phyloP scores from a whole-genome alignment of 2,797 vertebrate species.

The Enteromius radiatus region DNA sequence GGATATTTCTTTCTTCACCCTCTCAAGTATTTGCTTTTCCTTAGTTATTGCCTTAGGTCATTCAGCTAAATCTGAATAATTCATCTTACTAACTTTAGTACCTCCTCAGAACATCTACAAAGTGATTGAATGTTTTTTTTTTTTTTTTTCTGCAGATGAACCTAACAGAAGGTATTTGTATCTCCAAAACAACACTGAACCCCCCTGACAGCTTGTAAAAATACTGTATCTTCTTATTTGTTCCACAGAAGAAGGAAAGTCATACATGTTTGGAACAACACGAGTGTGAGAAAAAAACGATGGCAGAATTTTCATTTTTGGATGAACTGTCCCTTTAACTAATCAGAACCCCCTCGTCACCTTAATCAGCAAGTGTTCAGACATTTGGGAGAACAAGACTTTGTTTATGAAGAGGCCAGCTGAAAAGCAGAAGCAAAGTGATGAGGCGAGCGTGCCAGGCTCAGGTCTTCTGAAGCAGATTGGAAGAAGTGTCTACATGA shows the following conservation, averaged over 20 bases:
- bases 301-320: background rate
- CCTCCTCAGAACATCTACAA: background rate
- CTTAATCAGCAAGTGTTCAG: constrained; percentile 23
- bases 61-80: constrained; percentile 35
- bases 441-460: constrained; percentile 51
- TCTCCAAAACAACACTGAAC: background rate
- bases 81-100: constrained; percentile 18
- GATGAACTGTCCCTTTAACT: background rate
- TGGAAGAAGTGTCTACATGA: constrained; percentile 72
- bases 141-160: background rate
- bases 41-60: constrained; percentile 33
- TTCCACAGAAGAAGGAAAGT: background rate
- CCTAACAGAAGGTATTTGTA: background rate
- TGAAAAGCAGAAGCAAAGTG: constrained; percentile 60
- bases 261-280: background rate
- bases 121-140: background rate
- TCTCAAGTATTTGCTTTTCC: constrained; percentile 26
- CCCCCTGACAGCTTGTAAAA: background rate
- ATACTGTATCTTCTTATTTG: background rate
- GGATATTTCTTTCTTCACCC: constrained; percentile 26
- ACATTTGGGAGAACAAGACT: constrained; percentile 62
- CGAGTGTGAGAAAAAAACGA: background rate
- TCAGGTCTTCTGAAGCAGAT: constrained; percentile 64
- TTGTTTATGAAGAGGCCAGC: constrained; percentile 63
- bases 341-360: background rate